phyloP scores from a whole-genome alignment of 2,113 vertebrate species.

The Asarcornis scutulata region DNA sequence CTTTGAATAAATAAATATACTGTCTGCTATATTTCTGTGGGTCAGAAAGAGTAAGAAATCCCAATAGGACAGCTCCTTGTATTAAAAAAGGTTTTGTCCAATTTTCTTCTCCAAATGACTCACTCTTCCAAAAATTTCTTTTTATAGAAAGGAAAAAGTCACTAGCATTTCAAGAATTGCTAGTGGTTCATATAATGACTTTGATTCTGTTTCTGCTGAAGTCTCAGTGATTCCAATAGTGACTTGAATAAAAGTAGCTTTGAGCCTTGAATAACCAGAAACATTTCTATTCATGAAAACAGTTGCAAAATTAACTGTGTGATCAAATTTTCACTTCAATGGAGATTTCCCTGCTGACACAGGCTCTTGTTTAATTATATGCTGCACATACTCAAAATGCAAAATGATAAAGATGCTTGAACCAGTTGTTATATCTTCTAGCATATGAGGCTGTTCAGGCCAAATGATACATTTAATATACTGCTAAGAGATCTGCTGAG shows the following conservation, averaged over 20 bases:
- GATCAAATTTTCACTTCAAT: slow-evolving; percentile 44
- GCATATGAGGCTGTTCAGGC: not conserved
- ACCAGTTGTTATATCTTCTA: not conserved
- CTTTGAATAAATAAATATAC: slow-evolving; percentile 1
- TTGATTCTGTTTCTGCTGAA: slow-evolving; percentile 31
- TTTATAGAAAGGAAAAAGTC: slow-evolving; percentile 2
- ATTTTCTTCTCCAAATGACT: slow-evolving; percentile 8
- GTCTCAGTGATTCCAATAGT: slow-evolving; percentile 1
- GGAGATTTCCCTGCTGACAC: slow-evolving; percentile 55
- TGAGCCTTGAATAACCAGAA: slow-evolving; percentile 10
- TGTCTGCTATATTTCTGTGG: not conserved
- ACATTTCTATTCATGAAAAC: slow-evolving; percentile 47
- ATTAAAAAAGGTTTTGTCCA: not conserved
- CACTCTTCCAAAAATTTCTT: slow-evolving; percentile 12
- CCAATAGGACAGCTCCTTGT: not conserved
- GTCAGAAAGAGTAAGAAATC: slow-evolving; percentile 11
- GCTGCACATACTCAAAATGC: not conserved
- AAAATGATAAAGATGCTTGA: slow-evolving; percentile 18
- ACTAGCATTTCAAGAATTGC: slow-evolving; percentile 20
- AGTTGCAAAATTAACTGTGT: slow-evolving; percentile 42
- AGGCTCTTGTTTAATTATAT: slow-evolving; percentile 42
- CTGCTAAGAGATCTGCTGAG: not conserved
- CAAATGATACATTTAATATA: not conserved
- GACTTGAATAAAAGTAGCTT: slow-evolving; percentile 25
- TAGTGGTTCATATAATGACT: slow-evolving; percentile 7